These are phyloP conservation scores for Ooceraea biroi DNA, from an alignment of 1,140 invertebrate species.

Conservation along the genomic window DNA sequence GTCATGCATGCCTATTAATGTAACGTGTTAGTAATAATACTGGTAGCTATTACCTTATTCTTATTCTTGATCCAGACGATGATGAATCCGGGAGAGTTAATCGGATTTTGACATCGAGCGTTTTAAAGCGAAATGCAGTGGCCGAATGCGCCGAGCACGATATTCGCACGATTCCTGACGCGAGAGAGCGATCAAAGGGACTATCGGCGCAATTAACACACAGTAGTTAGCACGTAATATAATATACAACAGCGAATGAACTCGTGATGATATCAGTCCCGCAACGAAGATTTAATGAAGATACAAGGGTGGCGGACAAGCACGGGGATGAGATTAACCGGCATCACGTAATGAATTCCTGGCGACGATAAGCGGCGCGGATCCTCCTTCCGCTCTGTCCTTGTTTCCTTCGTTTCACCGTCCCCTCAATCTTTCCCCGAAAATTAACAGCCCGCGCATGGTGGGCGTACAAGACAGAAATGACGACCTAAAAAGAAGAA, in stretches of 20 bases:
- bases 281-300: conserved; percentile 55
- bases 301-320: conserved; percentile 35
- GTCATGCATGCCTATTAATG: too few species aligned
- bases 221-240: conserved; percentile 7
- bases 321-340: conserved; percentile 48
- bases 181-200: background rate
- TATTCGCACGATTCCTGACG: background rate
- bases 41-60: too few species aligned
- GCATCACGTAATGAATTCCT: conserved; percentile 62
- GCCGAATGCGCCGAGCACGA: too few species aligned
- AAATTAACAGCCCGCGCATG: conserved; percentile 49
- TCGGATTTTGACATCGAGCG: too few species aligned
- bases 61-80: too few species aligned
- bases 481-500: background rate
- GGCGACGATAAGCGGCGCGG: background rate
- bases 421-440: conserved; percentile 28
- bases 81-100: too few species aligned
- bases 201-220: background rate
- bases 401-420: background rate
- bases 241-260: background rate
- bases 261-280: conserved; percentile 13
- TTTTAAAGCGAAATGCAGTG: too few species aligned
- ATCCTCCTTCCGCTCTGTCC: background rate
- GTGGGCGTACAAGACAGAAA: conserved; percentile 34
- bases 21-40: too few species aligned